phyloP scores from a whole-genome alignment of 2,888 invertebrate species.

The Epinotia bilunana region DNA sequence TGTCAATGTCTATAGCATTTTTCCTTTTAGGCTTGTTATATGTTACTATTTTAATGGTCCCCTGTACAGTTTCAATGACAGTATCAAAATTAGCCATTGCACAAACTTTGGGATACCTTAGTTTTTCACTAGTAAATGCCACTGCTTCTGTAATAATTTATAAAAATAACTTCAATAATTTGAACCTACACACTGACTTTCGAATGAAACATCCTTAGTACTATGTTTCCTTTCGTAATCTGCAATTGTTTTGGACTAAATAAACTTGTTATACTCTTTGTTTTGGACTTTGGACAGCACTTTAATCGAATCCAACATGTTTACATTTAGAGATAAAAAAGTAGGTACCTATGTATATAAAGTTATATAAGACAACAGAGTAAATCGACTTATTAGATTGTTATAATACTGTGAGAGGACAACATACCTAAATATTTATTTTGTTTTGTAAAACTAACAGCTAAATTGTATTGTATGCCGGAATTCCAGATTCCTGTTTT shows the following conservation, averaged over 20 bases:
- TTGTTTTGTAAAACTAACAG: too few relatives aligned
- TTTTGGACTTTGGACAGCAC: neutral
- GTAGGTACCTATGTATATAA: neutral
- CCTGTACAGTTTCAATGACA: constrained; percentile 62
- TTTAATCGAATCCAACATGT: too few relatives aligned
- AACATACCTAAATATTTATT: neutral
- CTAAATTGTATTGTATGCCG: too few relatives aligned
- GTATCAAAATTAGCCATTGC: constrained; percentile 56
- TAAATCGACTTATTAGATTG: neutral
- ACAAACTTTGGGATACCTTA: neutral
- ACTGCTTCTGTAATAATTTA: neutral
- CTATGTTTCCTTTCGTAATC: neutral
- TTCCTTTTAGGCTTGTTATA: constrained; percentile 91
- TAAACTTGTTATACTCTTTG: too few relatives aligned
- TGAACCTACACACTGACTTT: neutral
- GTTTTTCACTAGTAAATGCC: neutral
- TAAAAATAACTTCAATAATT: neutral
- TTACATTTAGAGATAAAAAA: neutral
- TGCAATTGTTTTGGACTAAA: neutral
- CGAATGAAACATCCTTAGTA: too few relatives aligned
- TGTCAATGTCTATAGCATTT: constrained; percentile 89
- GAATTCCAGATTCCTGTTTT: too few relatives aligned
- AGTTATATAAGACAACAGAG: neutral
- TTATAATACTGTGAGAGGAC: too few relatives aligned
- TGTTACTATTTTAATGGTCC: constrained; percentile 80